A percentile compares a stretch with the other conserved stretches of the same genome.
Conservation (phyloP, 2,888 invertebrate species). For the Noctua comes region DNA sequence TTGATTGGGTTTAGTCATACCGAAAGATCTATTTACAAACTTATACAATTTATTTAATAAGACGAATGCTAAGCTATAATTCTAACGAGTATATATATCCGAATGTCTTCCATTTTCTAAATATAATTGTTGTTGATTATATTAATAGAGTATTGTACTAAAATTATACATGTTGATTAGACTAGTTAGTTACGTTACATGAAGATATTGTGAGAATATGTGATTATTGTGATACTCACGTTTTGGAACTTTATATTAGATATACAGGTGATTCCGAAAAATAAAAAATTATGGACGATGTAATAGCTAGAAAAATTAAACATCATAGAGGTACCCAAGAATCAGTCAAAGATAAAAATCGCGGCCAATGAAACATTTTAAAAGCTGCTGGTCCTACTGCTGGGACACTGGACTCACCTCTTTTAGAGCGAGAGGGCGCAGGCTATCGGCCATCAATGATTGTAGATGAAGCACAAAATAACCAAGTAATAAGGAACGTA, state of each 20-base stretch:
- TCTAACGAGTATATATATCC: conserved; percentile 59
- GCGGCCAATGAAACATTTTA: background rate
- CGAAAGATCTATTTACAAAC: conserved; percentile 62
- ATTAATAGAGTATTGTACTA: conserved; percentile 68
- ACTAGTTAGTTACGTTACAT: conserved; percentile 67
- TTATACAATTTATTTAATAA: conserved; percentile 60
- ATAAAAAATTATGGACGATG: background rate
- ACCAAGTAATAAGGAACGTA: background rate
- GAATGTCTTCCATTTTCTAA: conserved; percentile 72
- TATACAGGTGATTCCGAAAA: conserved; percentile 62
- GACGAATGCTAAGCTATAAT: conserved; percentile 40
- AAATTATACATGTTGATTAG: conserved; percentile 73
- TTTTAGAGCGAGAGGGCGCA: background rate
- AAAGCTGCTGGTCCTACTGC: background rate
- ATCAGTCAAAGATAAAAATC: background rate
- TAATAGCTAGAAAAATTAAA: background rate
- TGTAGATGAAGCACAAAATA: background rate
- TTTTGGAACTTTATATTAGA: conserved; percentile 61
- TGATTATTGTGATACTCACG: conserved; percentile 68
- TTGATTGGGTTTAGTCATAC: conserved; percentile 47
- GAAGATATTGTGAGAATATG: conserved; percentile 64
- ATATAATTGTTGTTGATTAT: conserved; percentile 72
- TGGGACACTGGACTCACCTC: background rate
- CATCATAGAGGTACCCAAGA: background rate
- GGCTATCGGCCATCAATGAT: background rate